A percentile compares a stretch with the other conserved stretches of the same genome.
These are phyloP conservation scores for Acromyrmex heyeri DNA, from an alignment of 1,140 invertebrate genomes.

Conservation along the genomic window DNA sequence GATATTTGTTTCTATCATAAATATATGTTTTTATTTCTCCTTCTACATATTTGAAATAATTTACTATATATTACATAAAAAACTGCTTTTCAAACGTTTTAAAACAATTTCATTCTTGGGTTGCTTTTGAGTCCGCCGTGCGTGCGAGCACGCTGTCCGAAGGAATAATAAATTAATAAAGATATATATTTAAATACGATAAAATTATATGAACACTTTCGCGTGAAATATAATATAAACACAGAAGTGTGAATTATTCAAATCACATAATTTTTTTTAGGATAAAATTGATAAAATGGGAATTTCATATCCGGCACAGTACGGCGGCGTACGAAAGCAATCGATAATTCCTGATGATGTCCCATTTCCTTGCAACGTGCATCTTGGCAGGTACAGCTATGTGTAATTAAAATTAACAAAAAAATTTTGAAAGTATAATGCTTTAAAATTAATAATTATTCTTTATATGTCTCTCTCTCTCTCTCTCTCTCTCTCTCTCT, in stretches of 20 bases:
- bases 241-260: neutral
- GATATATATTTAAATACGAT: neutral
- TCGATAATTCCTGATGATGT: slow-evolving; percentile 75
- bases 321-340: slow-evolving; percentile 80
- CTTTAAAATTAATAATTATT: slow-evolving; percentile 5
- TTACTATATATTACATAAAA: no score
- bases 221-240: neutral
- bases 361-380: slow-evolving; percentile 84
- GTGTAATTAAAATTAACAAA: neutral
- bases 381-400: slow-evolving; percentile 71
- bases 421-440: neutral
- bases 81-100: no score
- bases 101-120: no score
- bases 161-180: no score
- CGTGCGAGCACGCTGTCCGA: no score
- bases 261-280: slow-evolving; percentile 68
- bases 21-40: no score
- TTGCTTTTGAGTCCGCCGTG: no score
- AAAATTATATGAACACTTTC: neutral
- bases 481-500: neutral
- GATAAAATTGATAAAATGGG: slow-evolving; percentile 71
- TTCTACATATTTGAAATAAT: no score
- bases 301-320: slow-evolving; percentile 76
- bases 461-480: neutral
- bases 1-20: no score